Evolutionary conservation across 1,140 invertebrate species (phyloP).

Genomic region (Drosophila erecta): DNA sequence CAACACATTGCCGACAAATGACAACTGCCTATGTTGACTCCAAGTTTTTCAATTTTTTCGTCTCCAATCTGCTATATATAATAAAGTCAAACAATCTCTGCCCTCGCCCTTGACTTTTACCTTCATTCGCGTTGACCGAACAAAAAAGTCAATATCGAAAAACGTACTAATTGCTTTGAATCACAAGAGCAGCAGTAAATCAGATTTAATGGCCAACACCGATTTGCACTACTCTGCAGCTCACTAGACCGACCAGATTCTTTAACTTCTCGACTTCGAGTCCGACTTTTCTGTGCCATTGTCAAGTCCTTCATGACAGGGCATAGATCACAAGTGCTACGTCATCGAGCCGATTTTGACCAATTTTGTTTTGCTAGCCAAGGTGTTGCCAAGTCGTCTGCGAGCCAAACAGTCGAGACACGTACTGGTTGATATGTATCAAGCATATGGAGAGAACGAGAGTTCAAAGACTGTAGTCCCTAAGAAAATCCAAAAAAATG

Average conservation of each 20-base stretch:
- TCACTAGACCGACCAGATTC: slow-evolving; percentile 3
- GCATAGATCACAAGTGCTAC: slow-evolving; percentile 59
- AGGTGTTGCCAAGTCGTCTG: slow-evolving; percentile 75
- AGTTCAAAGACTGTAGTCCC: slow-evolving; percentile 23
- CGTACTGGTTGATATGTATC: slow-evolving; percentile 32
- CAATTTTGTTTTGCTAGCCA: slow-evolving; percentile 45
- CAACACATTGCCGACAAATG: slow-evolving; percentile 3
- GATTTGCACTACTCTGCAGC: slow-evolving; percentile 17
- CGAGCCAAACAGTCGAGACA: slow-evolving; percentile 35
- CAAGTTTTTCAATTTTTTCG: slow-evolving; percentile 6
- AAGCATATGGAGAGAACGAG: neutral
- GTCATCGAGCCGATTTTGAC: slow-evolving; percentile 43
- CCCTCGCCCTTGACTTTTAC: slow-evolving; percentile 72
- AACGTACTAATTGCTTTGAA: slow-evolving; percentile 56
- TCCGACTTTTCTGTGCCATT: slow-evolving; percentile 32
- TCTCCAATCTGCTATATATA: slow-evolving; percentile 6
- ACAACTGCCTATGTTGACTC: slow-evolving; percentile 1
- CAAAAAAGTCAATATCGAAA: slow-evolving; percentile 32
- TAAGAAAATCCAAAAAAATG: neutral
- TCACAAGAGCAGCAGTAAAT: slow-evolving; percentile 48
- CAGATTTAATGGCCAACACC: slow-evolving; percentile 43
- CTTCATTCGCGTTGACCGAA: slow-evolving; percentile 45
- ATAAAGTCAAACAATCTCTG: slow-evolving; percentile 13
- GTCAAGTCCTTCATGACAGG: slow-evolving; percentile 55
- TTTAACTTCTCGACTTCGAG: neutral